Percentiles rank a stretch among this genome's conserved stretches.
Conservation (phyloP, 2,888 invertebrate species). For the Timema cristinae region DNA sequence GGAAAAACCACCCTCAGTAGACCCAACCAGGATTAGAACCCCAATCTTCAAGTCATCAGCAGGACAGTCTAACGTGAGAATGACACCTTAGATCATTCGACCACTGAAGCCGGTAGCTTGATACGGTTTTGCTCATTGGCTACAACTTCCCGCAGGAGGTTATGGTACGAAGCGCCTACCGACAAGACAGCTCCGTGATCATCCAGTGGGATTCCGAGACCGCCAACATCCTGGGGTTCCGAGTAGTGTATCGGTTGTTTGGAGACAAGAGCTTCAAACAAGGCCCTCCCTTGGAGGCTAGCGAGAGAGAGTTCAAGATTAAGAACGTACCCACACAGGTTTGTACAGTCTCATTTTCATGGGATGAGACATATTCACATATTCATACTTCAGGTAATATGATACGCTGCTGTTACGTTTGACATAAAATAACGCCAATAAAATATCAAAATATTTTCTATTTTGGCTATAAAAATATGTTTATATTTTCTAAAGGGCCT, state of each 20-base stretch:
- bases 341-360: slow-evolving; percentile 34
- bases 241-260: slow-evolving; percentile 83
- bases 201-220: slow-evolving; percentile 91
- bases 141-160: slow-evolving; percentile 58
- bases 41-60: too few species aligned
- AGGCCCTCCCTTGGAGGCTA: slow-evolving; percentile 83
- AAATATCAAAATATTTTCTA: too few species aligned
- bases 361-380: too few species aligned
- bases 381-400: too few species aligned
- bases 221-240: slow-evolving; percentile 81
- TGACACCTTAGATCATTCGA: too few species aligned
- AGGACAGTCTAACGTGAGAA: too few species aligned
- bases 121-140: background rate
- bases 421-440: too few species aligned
- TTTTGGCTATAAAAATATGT: too few species aligned
- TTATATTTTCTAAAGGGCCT: too few species aligned
- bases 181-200: slow-evolving; percentile 81
- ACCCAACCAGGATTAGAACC: too few species aligned
- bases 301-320: slow-evolving; percentile 87
- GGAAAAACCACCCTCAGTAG: too few species aligned
- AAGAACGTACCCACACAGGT: slow-evolving; percentile 89
- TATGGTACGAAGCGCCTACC: slow-evolving; percentile 77
- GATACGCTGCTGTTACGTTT: too few species aligned
- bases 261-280: slow-evolving; percentile 88
- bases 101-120: slow-evolving; percentile 41